Base-by-base conservation (phyloP, 1,140 invertebrate species). In the Mylabris phalerata region DNA sequence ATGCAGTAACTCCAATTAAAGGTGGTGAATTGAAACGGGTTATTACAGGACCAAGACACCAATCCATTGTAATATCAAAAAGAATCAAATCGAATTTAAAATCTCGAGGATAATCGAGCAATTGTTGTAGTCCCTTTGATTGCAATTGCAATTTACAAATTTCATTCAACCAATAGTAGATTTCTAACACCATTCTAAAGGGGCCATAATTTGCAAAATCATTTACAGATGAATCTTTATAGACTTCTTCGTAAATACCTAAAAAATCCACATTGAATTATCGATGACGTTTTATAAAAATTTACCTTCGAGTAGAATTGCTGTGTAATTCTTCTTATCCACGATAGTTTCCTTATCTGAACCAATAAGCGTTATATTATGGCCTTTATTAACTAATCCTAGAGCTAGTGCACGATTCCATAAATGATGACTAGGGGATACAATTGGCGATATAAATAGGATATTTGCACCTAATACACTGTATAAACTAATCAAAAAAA, bases 11-110 rank as follows among this genome's bases (percentile, higher is more conserved):
- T 9, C 10, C 51, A 45, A 54, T 24, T 24, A 26, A n/a, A n/a
- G n/a, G n/a, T n/a, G n/a, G n/a, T n/a, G n/a, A n/a, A n/a, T n/a
- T n/a, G n/a, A n/a, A n/a, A 42, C 25, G 44, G 13, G 44, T 42
- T 4, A 54, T 54, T 54, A 54, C 43, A 0, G 51, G 51, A 24
- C 39, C 44, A 6, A 69, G 58, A 57, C 67, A 67, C 24, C 63
- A 54, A 39, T 59, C 55, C 19, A 50, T 49, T n/a, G 57, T 65
- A 55, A 64, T 60, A 54, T 69, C 67, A 43, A 65, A 56, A 10
- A 69, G 44, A 9, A 69, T 56, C 5, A 69, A 50, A 62, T 69
- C 67, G 49, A 70, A 70, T 51, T 60, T 63, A 38, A 61, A 68
- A 43, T 57, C 41, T 11, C 48, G 42, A 25, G 67, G 62, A 61